phyloP scores from a whole-genome alignment of 2,113 vertebrate species.

The Leptosomus discolor region DNA sequence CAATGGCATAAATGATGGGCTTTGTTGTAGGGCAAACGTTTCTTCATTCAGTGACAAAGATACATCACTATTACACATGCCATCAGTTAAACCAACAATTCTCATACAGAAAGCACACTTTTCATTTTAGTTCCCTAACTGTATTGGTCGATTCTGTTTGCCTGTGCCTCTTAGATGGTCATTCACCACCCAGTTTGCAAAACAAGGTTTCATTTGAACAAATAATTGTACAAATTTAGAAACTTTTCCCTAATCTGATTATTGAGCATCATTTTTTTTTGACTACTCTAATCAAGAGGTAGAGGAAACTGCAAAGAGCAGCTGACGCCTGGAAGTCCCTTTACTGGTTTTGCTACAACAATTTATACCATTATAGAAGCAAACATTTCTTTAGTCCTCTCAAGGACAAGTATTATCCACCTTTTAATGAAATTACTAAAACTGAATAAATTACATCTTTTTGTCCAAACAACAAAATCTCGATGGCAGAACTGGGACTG shows the following conservation, averaged over 20 bases:
- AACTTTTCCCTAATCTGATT: background rate
- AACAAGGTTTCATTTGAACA: background rate
- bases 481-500: background rate
- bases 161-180: background rate
- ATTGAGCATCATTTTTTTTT: background rate
- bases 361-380: background rate
- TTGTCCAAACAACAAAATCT: background rate
- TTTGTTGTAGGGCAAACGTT: background rate
- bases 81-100: background rate
- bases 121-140: background rate
- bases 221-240: background rate
- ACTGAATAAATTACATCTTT: background rate
- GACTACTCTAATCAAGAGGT: background rate
- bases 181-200: background rate
- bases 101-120: background rate
- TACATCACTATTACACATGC: background rate
- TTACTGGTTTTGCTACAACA: background rate
- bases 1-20: background rate
- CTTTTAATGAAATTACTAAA: background rate
- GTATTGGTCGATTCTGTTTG: background rate
- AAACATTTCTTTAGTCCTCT: background rate
- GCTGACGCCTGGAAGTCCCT: background rate
- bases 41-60: background rate
- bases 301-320: background rate
- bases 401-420: background rate